A percentile compares a stretch with the other conserved stretches of the same genome.
These are phyloP conservation scores for Lethenteron camtschaticum DNA, from an alignment of 2,113 vertebrate species.

Conservation along the genomic window DNA sequence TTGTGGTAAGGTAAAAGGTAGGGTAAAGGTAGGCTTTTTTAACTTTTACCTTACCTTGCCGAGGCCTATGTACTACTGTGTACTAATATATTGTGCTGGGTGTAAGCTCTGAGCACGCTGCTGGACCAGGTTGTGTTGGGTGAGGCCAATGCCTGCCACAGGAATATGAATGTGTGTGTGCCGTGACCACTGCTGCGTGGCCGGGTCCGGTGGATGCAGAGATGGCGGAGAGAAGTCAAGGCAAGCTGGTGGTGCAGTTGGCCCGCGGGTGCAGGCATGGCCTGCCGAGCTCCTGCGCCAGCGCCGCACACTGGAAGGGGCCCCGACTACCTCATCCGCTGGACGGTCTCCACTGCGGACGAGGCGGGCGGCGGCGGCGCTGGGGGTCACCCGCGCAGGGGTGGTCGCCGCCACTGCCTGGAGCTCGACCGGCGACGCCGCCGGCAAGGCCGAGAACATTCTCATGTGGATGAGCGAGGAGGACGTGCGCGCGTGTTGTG, in stretches of 20 bases:
- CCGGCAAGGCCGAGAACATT: constrained; percentile 35
- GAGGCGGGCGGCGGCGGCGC: constrained; percentile 20
- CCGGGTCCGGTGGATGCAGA: background rate
- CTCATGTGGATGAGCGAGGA: constrained; percentile 74
- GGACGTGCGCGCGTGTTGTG: constrained; percentile 69
- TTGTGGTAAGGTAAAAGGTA: too few relatives aligned
- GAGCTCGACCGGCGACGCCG: background rate
- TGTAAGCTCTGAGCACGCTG: too few relatives aligned
- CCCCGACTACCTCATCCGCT: constrained; percentile 59
- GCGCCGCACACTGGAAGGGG: constrained; percentile 39
- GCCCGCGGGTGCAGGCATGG: constrained; percentile 43
- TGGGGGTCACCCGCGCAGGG: constrained; percentile 8
- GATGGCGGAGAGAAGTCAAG: constrained; percentile 34
- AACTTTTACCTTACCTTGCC: too few relatives aligned
- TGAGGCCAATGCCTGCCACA: too few relatives aligned
- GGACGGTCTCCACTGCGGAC: constrained; percentile 33
- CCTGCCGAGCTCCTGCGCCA: constrained; percentile 63
- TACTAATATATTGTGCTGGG: too few relatives aligned
- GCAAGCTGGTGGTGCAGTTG: constrained; percentile 49
- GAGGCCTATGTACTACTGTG: too few relatives aligned
- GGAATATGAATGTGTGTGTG: too few relatives aligned
- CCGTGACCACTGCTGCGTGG: too few relatives aligned
- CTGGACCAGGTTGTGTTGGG: too few relatives aligned
- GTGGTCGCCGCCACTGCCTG: background rate
- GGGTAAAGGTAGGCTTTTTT: too few relatives aligned